These are phyloP conservation scores for Taurulus bubalis DNA, from an alignment of 2,113 vertebrate genomes.

Conservation along the genomic window DNA sequence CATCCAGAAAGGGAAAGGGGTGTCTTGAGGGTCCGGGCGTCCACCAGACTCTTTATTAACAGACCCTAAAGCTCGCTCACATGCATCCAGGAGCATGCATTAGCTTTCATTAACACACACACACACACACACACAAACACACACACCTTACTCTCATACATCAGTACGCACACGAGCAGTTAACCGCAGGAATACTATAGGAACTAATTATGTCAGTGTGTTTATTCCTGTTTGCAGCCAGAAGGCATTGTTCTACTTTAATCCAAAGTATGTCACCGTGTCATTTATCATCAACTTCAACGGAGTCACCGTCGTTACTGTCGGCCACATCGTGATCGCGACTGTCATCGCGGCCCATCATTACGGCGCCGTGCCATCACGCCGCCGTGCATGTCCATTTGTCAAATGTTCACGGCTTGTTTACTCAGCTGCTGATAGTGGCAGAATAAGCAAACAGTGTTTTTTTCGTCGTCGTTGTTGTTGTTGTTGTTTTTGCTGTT, in stretches of 20 bases:
- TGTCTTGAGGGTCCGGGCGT: conserved; percentile 41
- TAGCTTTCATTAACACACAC: conserved; percentile 11
- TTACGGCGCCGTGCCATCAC: neutral
- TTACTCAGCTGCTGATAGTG: conserved; percentile 59
- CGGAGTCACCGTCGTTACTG: conserved; percentile 63
- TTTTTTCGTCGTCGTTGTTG: neutral
- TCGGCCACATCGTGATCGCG: conserved; percentile 30
- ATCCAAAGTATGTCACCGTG: conserved; percentile 66
- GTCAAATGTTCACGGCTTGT: conserved; percentile 40
- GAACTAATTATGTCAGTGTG: conserved; percentile 61
- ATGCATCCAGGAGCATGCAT: conserved; percentile 9
- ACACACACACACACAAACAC: conserved; percentile 1
- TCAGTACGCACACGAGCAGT: conserved; percentile 17
- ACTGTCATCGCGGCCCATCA: conserved; percentile 44
- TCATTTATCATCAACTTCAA: conserved; percentile 70
- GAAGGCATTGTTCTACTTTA: conserved; percentile 61
- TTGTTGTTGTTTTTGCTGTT: neutral
- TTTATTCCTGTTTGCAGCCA: conserved; percentile 67
- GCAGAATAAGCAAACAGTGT: conserved; percentile 14
- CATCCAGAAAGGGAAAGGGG: conserved; percentile 48
- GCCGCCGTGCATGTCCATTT: conserved; percentile 29
- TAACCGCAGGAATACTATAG: conserved; percentile 28
- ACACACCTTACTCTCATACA: conserved; percentile 38
- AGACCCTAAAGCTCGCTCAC: neutral
- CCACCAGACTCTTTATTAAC: conserved; percentile 37